phyloP scores from a whole-genome alignment of 1,140 invertebrate genomes.

The Zaprionus tsacasi region DNA sequence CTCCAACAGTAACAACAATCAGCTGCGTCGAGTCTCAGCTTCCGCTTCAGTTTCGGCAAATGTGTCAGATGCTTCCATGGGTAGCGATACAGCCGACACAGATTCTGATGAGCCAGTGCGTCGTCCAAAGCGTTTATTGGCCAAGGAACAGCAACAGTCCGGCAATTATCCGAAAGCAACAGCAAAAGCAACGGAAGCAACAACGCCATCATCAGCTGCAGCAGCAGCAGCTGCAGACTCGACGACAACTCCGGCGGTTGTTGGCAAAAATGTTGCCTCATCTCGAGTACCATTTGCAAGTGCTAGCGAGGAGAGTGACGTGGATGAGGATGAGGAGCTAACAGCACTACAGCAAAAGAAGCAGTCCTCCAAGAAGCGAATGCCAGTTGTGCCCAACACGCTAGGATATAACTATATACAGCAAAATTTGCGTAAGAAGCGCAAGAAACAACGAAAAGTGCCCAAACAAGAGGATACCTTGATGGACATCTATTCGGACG shows the following conservation, averaged over 20 bases:
- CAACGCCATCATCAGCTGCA: neutral
- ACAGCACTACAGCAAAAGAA: slow-evolving; percentile 16
- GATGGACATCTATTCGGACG: slow-evolving; percentile 60
- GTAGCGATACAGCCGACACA: slow-evolving; percentile 86
- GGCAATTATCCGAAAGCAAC: slow-evolving; percentile 24
- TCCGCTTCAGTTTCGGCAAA: slow-evolving; percentile 57
- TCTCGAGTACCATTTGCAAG: slow-evolving; percentile 5
- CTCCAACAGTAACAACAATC: slow-evolving; percentile 56
- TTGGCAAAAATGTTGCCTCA: slow-evolving; percentile 7
- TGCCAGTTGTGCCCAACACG: no score
- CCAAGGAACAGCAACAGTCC: slow-evolving; percentile 32
- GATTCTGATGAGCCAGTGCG: slow-evolving; percentile 86
- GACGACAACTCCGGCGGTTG: no score
- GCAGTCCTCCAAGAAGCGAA: no score
- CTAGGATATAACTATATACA: neutral
- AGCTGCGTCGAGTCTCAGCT: slow-evolving; percentile 71
- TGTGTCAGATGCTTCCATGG: slow-evolving; percentile 85
- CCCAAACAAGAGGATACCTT: neutral
- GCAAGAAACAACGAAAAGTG: neutral
- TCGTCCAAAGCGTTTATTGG: slow-evolving; percentile 77
- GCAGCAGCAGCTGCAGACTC: neutral
- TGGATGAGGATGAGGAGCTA: slow-evolving; percentile 55
- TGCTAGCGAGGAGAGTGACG: slow-evolving; percentile 57
- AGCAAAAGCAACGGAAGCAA: slow-evolving; percentile 5
- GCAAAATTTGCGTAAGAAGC: neutral